Conservation (phyloP, 2,797 vertebrate genomes). For the Eidolon dupreanum region DNA sequence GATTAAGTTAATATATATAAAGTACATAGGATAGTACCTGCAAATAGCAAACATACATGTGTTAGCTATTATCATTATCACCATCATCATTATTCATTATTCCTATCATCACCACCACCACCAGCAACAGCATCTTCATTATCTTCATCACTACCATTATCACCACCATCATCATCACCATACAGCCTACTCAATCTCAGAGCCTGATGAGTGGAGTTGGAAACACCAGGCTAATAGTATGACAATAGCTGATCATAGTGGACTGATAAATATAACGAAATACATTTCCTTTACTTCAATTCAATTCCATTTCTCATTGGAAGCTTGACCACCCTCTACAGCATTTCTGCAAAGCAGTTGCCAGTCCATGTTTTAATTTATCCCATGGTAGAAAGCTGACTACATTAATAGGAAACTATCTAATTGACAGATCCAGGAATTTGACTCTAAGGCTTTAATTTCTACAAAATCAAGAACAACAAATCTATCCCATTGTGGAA, state of each 20-base stretch:
- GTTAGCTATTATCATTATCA: not conserved
- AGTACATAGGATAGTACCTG: not conserved
- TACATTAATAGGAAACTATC: not conserved
- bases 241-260: not conserved
- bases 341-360: not conserved
- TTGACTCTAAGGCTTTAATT: not conserved
- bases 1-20: not conserved
- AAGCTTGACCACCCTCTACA: not conserved
- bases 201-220: not conserved
- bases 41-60: not conserved
- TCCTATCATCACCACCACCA: rapidly evolving
- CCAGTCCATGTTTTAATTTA: not conserved
- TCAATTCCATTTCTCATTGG: not conserved
- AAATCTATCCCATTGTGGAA: not conserved
- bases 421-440: not conserved
- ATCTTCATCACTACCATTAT: rapidly evolving
- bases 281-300: not conserved
- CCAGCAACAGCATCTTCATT: rapidly evolving
- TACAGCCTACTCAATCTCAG: not conserved
- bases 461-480: not conserved
- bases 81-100: rapidly evolving
- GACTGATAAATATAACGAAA: not conserved
- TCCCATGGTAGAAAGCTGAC: not conserved
- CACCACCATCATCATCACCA: not conserved
- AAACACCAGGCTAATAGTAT: not conserved